Evolutionary conservation across 2,113 vertebrate genomes (phyloP).

Genomic region (Caracal caracal): DNA sequence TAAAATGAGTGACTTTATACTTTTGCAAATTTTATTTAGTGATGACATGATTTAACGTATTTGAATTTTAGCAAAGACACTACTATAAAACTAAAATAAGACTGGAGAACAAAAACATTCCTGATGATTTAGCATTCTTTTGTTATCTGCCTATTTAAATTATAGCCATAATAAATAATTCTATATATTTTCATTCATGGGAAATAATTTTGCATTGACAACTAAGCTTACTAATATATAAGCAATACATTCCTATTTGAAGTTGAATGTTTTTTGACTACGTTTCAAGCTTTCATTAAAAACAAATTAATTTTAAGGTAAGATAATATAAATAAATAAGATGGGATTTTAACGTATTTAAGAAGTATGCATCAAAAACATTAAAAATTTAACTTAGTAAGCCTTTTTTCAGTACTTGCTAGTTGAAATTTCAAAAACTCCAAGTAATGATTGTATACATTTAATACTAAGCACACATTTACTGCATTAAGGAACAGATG

Average conservation of each 20-base stretch:
- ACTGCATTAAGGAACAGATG: neutral
- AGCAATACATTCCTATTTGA: neutral
- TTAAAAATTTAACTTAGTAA: neutral
- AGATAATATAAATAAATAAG: neutral
- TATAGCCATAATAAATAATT: neutral
- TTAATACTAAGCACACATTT: neutral
- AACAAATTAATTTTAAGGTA: neutral
- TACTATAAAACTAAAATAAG: neutral
- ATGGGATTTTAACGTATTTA: neutral
- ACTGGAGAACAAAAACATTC: neutral
- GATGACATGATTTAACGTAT: neutral
- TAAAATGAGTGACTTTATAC: neutral
- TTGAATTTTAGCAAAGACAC: neutral
- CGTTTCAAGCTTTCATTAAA: neutral
- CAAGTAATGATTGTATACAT: neutral
- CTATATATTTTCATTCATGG: neutral
- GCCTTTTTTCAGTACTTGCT: neutral
- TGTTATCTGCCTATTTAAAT: neutral
- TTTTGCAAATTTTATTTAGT: neutral
- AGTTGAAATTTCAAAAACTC: conserved; percentile 2
- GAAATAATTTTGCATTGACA: neutral
- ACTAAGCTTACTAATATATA: neutral
- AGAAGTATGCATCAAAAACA: neutral
- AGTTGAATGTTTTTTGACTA: neutral
- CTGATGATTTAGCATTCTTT: neutral